phyloP scores from a whole-genome alignment of 2,113 vertebrate genomes.

The Spizaetus ornatus region DNA sequence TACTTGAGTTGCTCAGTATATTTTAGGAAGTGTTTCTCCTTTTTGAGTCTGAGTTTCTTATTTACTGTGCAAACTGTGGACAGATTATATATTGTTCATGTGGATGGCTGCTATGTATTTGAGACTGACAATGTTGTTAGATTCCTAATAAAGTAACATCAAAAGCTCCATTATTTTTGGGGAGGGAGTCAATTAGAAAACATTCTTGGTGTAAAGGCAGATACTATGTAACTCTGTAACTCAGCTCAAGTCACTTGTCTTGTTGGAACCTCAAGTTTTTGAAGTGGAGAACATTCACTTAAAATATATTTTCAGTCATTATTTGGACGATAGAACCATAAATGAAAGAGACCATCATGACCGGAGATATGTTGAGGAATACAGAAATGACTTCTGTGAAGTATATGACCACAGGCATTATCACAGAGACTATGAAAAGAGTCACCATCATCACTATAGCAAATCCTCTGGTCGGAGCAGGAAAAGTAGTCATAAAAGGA shows the following conservation, averaged over 20 bases:
- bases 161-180: background rate
- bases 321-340: constrained; percentile 77
- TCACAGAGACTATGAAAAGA: constrained; percentile 81
- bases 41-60: background rate
- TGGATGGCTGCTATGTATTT: constrained; percentile 13
- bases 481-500: constrained; percentile 84
- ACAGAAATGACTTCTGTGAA: constrained; percentile 79
- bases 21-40: background rate
- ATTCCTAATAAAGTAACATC: constrained; percentile 40
- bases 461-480: constrained; percentile 87
- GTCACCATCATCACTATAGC: constrained; percentile 87
- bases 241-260: constrained; percentile 55
- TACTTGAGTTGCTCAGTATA: background rate
- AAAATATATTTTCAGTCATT: constrained; percentile 79
- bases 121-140: background rate
- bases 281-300: constrained; percentile 66
- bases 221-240: constrained; percentile 24
- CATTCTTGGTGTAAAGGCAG: constrained; percentile 38
- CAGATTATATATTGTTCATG: background rate
- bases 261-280: constrained; percentile 60
- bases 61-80: background rate
- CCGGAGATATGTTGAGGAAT: constrained; percentile 76
- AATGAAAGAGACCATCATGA: constrained; percentile 80
- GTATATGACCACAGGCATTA: constrained; percentile 77
- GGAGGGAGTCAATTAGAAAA: constrained; percentile 33